These are phyloP conservation scores for Mizuhopecten yessoensis DNA, from an alignment of 1,140 invertebrate genomes.

Conservation along the genomic window DNA sequence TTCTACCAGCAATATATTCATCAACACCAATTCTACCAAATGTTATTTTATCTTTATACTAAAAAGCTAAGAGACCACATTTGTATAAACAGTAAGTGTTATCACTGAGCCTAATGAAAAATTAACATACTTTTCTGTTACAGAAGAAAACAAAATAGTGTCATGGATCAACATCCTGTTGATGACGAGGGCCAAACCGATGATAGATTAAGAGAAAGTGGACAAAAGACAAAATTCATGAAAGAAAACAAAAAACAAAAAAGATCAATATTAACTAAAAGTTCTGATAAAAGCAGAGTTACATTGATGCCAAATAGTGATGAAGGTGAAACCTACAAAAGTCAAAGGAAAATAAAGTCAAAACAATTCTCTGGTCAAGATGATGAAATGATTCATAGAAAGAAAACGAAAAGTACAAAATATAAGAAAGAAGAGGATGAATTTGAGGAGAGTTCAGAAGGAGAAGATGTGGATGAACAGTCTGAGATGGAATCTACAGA, in stretches of 20 bases:
- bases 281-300: too few species aligned
- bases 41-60: too few species aligned
- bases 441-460: not conserved
- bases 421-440: slow-evolving; percentile 46
- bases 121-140: not conserved
- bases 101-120: too few species aligned
- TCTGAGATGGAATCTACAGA: slow-evolving; percentile 43
- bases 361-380: slow-evolving; percentile 6
- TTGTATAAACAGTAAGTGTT: too few species aligned
- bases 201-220: not conserved
- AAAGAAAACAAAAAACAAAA: not conserved
- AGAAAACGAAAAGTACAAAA: not conserved
- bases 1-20: too few species aligned
- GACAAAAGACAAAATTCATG: not conserved
- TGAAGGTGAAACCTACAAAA: not conserved
- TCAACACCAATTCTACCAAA: too few species aligned
- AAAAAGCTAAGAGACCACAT: too few species aligned
- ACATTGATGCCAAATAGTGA: not conserved
- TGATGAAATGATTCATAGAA: not conserved
- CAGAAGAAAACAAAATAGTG: not conserved
- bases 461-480: slow-evolving; percentile 49
- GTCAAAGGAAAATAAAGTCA: not conserved
- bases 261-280: not conserved
- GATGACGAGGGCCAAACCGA: not conserved
- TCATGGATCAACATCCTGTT: not conserved